Conservation (phyloP, 2,113 vertebrate genomes). For the Chlamydotis undulata region DNA sequence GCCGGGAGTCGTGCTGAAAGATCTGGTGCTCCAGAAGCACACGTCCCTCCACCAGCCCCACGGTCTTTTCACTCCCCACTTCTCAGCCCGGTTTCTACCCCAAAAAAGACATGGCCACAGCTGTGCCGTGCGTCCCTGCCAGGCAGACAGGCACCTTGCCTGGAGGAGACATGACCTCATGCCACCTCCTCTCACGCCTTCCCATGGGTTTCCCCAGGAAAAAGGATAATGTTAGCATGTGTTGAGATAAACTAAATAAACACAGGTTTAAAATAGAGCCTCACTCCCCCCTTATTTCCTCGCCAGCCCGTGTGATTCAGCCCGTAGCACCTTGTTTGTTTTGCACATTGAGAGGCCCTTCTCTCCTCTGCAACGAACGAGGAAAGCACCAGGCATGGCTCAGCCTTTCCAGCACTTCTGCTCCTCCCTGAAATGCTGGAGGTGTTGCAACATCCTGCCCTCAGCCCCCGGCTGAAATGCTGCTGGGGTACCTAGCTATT, state of each 20-base stretch:
- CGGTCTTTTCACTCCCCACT: neutral
- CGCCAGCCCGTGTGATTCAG: neutral
- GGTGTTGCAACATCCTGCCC: neutral
- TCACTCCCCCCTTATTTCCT: neutral
- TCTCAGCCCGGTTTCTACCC: neutral
- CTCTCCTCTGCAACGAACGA: neutral
- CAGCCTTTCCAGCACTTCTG: neutral
- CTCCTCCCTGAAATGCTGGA: fast-evolving
- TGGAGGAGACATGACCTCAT: neutral
- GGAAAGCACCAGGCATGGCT: neutral
- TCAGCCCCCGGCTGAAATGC: neutral
- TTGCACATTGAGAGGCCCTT: neutral
- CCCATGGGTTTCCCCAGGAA: neutral
- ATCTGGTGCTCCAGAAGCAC: neutral
- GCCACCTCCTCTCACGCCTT: neutral
- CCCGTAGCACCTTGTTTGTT: neutral
- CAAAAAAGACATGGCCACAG: neutral
- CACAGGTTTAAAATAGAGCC: neutral
- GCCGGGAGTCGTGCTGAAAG: fast-evolving
- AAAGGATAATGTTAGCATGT: neutral
- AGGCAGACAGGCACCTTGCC: neutral
- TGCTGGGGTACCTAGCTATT: neutral
- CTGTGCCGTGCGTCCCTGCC: neutral
- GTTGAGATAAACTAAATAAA: neutral
- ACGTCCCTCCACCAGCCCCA: neutral